These are phyloP conservation scores for Zootermopsis nevadensis DNA, from an alignment of 2,888 invertebrate genomes.

Conservation along the genomic window DNA sequence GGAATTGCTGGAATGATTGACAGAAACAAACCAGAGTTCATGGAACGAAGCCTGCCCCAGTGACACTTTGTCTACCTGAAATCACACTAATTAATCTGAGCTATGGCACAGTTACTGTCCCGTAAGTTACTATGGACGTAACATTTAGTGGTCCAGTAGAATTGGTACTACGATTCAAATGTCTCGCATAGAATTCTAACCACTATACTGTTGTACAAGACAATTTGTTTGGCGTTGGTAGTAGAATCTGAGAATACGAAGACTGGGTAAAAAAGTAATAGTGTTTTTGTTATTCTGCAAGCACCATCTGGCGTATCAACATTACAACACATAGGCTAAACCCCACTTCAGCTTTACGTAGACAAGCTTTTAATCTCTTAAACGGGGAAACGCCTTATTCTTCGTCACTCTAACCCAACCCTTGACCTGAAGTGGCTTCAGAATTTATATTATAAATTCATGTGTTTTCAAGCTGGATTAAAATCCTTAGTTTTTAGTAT, in stretches of 20 bases:
- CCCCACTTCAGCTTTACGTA: not conserved
- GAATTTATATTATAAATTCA: not conserved
- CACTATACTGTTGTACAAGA: not conserved
- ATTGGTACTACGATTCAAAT: too few relatives aligned
- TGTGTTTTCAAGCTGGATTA: not conserved
- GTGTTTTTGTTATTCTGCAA: not conserved
- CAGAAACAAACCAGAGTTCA: too few relatives aligned
- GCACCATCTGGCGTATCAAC: not conserved
- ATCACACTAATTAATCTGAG: too few relatives aligned
- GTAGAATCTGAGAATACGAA: not conserved
- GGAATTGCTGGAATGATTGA: too few relatives aligned
- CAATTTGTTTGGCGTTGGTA: not conserved
- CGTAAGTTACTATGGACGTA: too few relatives aligned
- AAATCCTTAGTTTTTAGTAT: not conserved
- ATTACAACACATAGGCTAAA: not conserved
- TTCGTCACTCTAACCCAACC: not conserved
- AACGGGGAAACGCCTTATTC: slow-evolving; percentile 16
- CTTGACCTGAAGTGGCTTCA: not conserved
- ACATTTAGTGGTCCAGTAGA: too few relatives aligned
- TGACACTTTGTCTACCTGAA: too few relatives aligned
- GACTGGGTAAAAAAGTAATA: not conserved
- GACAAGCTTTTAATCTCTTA: not conserved
- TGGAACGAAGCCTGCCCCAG: too few relatives aligned
- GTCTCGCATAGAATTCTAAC: not conserved
- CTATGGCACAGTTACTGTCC: too few relatives aligned